Evolutionary conservation across 2,888 invertebrate species (phyloP).

Genomic region (Chrysina gloriosa): DNA sequence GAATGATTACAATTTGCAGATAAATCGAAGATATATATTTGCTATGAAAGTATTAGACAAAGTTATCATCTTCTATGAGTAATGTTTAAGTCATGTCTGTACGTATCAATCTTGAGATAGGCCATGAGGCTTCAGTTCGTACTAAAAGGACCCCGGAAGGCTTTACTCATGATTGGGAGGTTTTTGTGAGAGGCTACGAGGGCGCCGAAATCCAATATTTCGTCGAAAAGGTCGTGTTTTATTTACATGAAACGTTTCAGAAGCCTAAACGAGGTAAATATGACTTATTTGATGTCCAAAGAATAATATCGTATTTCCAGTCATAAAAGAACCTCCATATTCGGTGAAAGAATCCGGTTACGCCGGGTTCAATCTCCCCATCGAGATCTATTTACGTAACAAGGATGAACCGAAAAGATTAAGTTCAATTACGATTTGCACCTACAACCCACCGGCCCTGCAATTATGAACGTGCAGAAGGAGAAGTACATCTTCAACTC

Average conservation of each 20-base stretch:
- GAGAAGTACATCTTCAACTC: slow-evolving; percentile 88
- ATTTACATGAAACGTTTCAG: slow-evolving; percentile 91
- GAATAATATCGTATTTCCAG: slow-evolving; percentile 65
- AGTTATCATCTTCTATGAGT: slow-evolving; percentile 33
- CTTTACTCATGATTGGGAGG: slow-evolving; percentile 97
- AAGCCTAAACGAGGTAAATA: slow-evolving; percentile 88
- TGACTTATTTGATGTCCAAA: background rate
- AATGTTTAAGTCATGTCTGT: slow-evolving; percentile 70
- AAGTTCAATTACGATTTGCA: slow-evolving; percentile 87
- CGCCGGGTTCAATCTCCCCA: slow-evolving; percentile 90
- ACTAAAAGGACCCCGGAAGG: slow-evolving; percentile 87
- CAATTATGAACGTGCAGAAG: slow-evolving; percentile 77
- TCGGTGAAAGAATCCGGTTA: slow-evolving; percentile 93
- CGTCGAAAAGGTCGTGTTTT: slow-evolving; percentile 92
- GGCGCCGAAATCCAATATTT: slow-evolving; percentile 89
- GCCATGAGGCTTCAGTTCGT: slow-evolving; percentile 87
- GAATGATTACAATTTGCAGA: slow-evolving; percentile 21
- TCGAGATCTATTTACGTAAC: slow-evolving; percentile 90
- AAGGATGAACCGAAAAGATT: slow-evolving; percentile 91
- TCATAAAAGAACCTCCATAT: slow-evolving; percentile 92
- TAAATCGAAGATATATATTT: slow-evolving; percentile 26
- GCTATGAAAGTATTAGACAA: slow-evolving; percentile 22
- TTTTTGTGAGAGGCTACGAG: slow-evolving; percentile 91
- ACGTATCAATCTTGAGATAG: slow-evolving; percentile 90
- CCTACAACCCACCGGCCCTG: slow-evolving; percentile 80